These are phyloP conservation scores for Lasioglossum baleicum DNA, from an alignment of 1,140 invertebrate genomes.

Conservation along the genomic window DNA sequence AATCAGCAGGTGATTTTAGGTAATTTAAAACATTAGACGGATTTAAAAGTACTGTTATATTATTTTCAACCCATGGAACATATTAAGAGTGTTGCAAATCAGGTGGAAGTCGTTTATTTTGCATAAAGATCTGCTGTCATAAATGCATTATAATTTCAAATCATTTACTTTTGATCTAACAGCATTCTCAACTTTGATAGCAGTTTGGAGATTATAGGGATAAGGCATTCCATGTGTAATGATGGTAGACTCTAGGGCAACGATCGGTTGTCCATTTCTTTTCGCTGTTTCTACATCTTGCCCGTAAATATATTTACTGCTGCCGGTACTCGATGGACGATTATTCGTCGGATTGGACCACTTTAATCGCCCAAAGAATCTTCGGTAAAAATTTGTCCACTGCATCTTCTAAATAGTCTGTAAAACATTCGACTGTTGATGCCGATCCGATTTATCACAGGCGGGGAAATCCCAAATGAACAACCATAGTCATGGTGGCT, in stretches of 20 bases:
- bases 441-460: background rate
- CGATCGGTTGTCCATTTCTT: constrained; percentile 84
- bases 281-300: constrained; percentile 83
- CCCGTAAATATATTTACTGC: constrained; percentile 50
- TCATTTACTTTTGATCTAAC: constrained; percentile 84
- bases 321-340: constrained; percentile 4
- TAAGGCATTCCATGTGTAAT: constrained; percentile 99
- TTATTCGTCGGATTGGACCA: background rate
- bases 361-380: background rate
- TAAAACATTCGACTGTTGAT: background rate
- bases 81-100: too few species aligned
- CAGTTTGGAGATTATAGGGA: constrained; percentile 94
- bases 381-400: constrained; percentile 7
- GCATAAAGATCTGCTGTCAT: too few species aligned
- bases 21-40: too few species aligned
- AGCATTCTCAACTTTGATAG: constrained; percentile 89
- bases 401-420: constrained; percentile 26
- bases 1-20: too few species aligned
- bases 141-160: background rate
- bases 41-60: too few species aligned
- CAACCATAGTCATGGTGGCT: background rate
- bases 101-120: too few species aligned
- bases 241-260: constrained; percentile 98
- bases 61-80: too few species aligned
- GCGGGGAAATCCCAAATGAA: background rate